Conservation (phyloP, 2,113 vertebrate genomes). For the Chaetodon trifascialis region DNA sequence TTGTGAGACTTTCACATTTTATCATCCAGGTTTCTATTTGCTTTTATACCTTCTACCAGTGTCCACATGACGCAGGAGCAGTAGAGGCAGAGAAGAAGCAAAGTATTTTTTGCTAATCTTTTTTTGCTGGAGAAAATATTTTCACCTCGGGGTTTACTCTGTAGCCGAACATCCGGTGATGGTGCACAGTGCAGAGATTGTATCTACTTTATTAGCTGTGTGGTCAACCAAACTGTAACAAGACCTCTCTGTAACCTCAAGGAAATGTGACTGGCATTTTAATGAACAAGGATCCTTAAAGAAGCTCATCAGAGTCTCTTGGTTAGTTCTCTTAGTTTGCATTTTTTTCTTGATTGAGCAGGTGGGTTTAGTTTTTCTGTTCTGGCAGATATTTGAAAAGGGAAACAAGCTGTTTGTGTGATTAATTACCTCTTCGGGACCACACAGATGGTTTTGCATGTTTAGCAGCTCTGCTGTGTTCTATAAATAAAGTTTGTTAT, state of each 20-base stretch:
- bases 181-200: slow-evolving; percentile 4
- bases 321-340: background rate
- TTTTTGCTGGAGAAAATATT: slow-evolving; percentile 5
- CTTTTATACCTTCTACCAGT: background rate
- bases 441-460: background rate
- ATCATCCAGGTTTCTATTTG: background rate
- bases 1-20: background rate
- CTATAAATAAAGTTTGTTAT: background rate
- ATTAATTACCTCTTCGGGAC: background rate
- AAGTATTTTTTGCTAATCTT: slow-evolving; percentile 4
- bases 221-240: slow-evolving; percentile 28
- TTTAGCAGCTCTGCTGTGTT: background rate
- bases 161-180: slow-evolving; percentile 8
- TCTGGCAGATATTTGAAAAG: background rate
- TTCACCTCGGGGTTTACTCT: slow-evolving; percentile 26
- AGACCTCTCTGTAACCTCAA: slow-evolving; percentile 29
- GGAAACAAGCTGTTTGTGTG: background rate
- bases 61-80: background rate
- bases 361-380: background rate
- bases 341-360: background rate
- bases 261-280: slow-evolving; percentile 23
- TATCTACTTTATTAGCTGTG: slow-evolving; percentile 24
- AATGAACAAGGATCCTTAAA: slow-evolving; percentile 12
- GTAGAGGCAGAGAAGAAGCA: background rate
- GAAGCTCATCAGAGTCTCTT: background rate